phyloP scores from a whole-genome alignment of 2,888 invertebrate genomes.

The Diadegma fenestrale region DNA sequence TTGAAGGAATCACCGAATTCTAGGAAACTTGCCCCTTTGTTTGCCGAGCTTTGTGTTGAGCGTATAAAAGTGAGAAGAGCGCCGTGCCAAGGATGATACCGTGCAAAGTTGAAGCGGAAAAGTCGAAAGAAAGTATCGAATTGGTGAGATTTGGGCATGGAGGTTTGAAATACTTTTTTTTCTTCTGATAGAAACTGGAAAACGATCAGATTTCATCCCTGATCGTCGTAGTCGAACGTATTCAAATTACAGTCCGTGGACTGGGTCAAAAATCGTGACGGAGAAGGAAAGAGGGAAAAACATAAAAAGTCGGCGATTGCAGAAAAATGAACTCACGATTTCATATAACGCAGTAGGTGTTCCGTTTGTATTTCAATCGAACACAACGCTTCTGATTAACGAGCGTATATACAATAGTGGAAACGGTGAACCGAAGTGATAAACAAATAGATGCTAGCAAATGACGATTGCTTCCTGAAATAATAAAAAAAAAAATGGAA shows the following conservation, averaged over 20 bases:
- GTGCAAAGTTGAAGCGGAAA: conserved; percentile 44
- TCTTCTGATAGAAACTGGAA: background rate
- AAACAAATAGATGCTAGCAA: background rate
- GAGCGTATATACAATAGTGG: background rate
- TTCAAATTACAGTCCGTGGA: background rate
- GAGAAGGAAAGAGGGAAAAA: background rate
- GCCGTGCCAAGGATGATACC: background rate
- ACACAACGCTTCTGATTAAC: background rate
- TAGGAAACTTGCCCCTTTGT: conserved; percentile 72
- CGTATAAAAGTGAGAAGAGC: conserved; percentile 54
- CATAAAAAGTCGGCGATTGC: background rate
- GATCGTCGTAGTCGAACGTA: background rate
- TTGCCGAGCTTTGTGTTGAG: conserved; percentile 72
- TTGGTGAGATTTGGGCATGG: background rate
- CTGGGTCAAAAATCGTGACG: background rate
- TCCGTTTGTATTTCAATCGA: background rate
- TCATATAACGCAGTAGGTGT: background rate
- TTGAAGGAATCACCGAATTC: conserved; percentile 65
- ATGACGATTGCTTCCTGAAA: conserved; percentile 9
- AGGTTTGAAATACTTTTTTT: background rate
- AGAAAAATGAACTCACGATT: background rate
- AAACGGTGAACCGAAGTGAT: background rate
- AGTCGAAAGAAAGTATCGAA: conserved; percentile 58
- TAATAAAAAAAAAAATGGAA: background rate
- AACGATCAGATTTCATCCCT: background rate